Base-by-base conservation (phyloP, 2,888 invertebrate genomes). In the Syrista parreyssii region DNA sequence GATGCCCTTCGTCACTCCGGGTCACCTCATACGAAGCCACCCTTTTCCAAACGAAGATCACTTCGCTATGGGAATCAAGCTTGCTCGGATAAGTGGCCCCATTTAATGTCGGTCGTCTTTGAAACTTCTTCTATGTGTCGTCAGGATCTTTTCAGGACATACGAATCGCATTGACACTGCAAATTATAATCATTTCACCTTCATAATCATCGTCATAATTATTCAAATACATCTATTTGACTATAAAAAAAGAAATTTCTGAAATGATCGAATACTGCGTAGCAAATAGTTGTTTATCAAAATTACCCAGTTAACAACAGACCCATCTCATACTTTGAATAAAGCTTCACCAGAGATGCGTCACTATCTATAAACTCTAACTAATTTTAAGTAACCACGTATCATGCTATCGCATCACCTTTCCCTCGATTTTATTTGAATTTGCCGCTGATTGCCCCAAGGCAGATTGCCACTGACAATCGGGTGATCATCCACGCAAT, bases 371-470 rank as follows among this genome's bases (percentile, higher is more conserved):
- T 23, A 55, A 55, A 23, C 23, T 55, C 9, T 9, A 34, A 34
- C 34, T 34, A 34, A 34, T 34, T 34, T 34, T 34, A 30, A 68
- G 23, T n/a, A 68, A 11, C 68, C n/a, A 31, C 71, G 32, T 31
- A 71, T 71, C 71, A 11, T 33, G 30, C 71, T 11, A 34, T 4
- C 71, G 30, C 33, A 34, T 33, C 71, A 31, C 71, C 33, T 71
- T 71, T 71, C 15, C 71, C 71, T 71, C 74, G n/a, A 74, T 74
- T 35, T 74, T 83, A 82, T 87, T 88, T 87, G 86, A 88, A 88
- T 88, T 88, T 88, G 86, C 87, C 88, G 87, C 88, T 86, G 86
- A 87, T 87, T 87, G 84, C 82, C 82, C 83, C 82, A 81, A 82
- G 55, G 84, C 86, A 81, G 80, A 81, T 75, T 82, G 83, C 82